Evolutionary conservation across 1,140 invertebrate genomes (phyloP).

Genomic region (Pseudomyrmex sp.): DNA sequence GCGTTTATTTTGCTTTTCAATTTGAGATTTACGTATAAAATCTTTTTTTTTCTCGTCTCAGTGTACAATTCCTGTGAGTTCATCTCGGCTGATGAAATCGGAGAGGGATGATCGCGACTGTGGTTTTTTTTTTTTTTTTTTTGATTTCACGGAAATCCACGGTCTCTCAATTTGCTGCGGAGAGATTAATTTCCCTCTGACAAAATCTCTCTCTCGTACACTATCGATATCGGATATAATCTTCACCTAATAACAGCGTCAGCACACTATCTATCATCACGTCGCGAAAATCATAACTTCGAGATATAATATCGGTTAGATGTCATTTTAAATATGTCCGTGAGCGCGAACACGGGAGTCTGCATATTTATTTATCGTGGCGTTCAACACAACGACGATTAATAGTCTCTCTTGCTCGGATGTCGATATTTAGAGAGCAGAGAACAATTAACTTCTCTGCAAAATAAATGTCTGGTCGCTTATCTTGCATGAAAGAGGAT

Average conservation of each 20-base stretch:
- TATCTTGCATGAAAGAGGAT: neutral
- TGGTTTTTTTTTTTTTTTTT: slow-evolving; percentile 17
- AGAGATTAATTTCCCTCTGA: neutral
- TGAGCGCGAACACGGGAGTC: neutral
- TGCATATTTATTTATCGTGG: slow-evolving; percentile 9
- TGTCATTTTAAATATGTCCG: neutral
- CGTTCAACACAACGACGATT: slow-evolving; percentile 5
- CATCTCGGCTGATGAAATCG: slow-evolving; percentile 2
- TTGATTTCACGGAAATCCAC: neutral
- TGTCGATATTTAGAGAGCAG: neutral
- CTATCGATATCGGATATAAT: neutral
- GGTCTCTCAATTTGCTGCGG: slow-evolving; percentile 12
- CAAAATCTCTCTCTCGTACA: neutral
- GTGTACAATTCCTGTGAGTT: slow-evolving; percentile 6
- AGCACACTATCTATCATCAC: neutral
- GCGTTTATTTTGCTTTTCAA: slow-evolving; percentile 1
- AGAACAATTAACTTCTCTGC: neutral
- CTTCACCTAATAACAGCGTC: neutral
- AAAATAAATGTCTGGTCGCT: neutral
- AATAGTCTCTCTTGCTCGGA: neutral
- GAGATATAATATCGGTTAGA: slow-evolving; percentile 6
- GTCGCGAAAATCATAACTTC: neutral
- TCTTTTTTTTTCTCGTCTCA: neutral
- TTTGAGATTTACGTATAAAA: slow-evolving; percentile 29
- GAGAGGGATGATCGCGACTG: slow-evolving; percentile 1